Conservation (phyloP, 2,888 invertebrate genomes). For the Petrolisthes cinctipes region DNA sequence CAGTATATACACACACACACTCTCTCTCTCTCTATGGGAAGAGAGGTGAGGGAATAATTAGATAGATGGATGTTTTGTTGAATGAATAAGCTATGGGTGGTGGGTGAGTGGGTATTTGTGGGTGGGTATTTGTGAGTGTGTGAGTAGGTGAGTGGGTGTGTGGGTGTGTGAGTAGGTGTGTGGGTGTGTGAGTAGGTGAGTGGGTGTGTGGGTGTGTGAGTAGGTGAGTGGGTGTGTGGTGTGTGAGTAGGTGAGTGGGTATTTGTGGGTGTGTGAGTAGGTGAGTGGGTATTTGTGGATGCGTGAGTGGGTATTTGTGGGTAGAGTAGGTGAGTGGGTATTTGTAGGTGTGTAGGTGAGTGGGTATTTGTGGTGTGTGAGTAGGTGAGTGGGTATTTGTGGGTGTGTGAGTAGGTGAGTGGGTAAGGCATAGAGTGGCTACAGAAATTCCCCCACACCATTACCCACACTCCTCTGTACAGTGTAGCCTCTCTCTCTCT, state of each 20-base stretch:
- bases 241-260: background rate
- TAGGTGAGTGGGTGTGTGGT: background rate
- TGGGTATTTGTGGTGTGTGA: background rate
- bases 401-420: background rate
- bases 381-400: background rate
- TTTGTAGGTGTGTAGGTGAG: background rate
- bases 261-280: background rate
- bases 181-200: background rate
- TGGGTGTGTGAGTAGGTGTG: background rate
- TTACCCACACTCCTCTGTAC: too few species aligned
- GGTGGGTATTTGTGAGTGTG: background rate
- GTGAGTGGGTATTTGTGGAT: background rate
- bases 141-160: background rate
- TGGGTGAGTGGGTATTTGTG: background rate
- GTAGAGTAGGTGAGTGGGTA: background rate
- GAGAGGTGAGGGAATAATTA: background rate
- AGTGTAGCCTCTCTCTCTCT: background rate
- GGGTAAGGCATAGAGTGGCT: background rate
- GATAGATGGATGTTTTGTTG: background rate
- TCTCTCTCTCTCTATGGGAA: background rate
- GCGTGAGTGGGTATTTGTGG: background rate
- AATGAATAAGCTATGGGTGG: background rate
- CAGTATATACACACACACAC: background rate
- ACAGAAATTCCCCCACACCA: background rate
- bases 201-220: background rate